Percentiles rank a stretch among this genome's conserved stretches.
These are phyloP conservation scores for Hemitrygon akajei DNA, from an alignment of 2,797 vertebrate genomes.

Conservation along the genomic window DNA sequence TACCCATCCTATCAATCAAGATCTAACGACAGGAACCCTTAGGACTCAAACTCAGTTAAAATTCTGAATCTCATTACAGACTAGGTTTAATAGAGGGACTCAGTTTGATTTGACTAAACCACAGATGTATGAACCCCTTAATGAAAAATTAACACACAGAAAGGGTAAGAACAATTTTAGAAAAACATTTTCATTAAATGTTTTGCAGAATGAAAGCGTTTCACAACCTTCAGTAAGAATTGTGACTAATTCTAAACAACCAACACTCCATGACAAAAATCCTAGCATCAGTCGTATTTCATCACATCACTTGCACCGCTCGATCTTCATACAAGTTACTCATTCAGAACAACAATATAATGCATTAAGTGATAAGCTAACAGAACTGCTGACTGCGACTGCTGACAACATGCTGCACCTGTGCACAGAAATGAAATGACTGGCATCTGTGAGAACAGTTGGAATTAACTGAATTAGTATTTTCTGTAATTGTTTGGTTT, in stretches of 20 bases:
- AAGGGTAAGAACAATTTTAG: not conserved
- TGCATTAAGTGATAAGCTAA: not conserved
- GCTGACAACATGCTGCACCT: constrained; percentile 18
- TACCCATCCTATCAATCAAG: not conserved
- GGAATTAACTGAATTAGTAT: not conserved
- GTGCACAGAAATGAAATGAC: not conserved
- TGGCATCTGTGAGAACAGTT: constrained; percentile 11
- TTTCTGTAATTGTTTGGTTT: not conserved
- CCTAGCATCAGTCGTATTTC: not conserved
- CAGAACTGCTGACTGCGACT: not conserved
- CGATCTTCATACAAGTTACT: constrained; percentile 2
- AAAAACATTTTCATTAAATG: not conserved
- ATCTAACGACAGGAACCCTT: not conserved
- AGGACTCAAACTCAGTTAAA: constrained; percentile 19
- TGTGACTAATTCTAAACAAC: not conserved
- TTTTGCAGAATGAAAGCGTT: not conserved
- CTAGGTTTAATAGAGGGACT: not conserved
- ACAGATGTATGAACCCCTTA: not conserved
- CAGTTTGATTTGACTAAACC: not conserved
- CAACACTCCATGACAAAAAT: not conserved
- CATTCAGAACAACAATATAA: constrained; percentile 20
- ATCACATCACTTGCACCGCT: not conserved
- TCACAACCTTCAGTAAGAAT: not conserved
- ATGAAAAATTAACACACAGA: constrained; percentile 12
- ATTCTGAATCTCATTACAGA: not conserved